These are phyloP conservation scores for Agapornis roseicollis DNA, from an alignment of 2,113 vertebrate species.

Conservation along the genomic window DNA sequence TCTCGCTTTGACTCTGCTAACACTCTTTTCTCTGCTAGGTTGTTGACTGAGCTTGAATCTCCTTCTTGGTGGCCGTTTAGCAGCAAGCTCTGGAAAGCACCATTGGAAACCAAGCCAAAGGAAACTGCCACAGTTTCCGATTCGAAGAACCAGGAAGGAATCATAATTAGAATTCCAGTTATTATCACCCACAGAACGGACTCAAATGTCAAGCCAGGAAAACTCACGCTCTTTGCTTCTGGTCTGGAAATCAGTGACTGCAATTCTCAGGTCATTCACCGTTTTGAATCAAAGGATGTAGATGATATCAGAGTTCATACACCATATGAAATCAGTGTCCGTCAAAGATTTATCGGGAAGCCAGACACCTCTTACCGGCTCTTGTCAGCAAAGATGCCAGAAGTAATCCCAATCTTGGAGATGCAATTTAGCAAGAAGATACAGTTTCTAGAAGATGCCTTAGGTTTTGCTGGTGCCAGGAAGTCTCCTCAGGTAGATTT, in stretches of 20 bases:
- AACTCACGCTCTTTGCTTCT: conserved; percentile 78
- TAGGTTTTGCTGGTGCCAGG: conserved; percentile 65
- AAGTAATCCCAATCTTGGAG: conserved; percentile 80
- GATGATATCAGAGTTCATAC: conserved; percentile 86
- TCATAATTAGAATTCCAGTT: conserved; percentile 81
- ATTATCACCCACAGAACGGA: conserved; percentile 78
- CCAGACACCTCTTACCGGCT: conserved; percentile 84
- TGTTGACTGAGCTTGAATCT: conserved; percentile 88
- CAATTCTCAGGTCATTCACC: conserved; percentile 77
- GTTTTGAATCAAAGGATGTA: conserved; percentile 83
- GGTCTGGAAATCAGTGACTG: conserved; percentile 84
- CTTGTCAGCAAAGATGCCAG: conserved; percentile 88
- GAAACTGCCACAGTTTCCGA: background rate
- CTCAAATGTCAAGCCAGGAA: conserved; percentile 79
- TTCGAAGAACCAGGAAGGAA: conserved; percentile 61
- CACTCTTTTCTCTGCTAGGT: conserved; percentile 53
- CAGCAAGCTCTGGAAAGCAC: conserved; percentile 80
- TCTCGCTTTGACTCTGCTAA: background rate
- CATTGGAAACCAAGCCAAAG: conserved; percentile 70
- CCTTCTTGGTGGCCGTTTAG: conserved; percentile 95
- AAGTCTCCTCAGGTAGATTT: conserved; percentile 67
- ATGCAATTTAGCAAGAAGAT: conserved; percentile 87
- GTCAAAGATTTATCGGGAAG: conserved; percentile 89
- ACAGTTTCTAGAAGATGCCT: conserved; percentile 77
- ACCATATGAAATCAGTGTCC: conserved; percentile 86